Evolutionary conservation across 2,888 invertebrate genomes (phyloP).

Genomic region (Drosophila rellima): DNA sequence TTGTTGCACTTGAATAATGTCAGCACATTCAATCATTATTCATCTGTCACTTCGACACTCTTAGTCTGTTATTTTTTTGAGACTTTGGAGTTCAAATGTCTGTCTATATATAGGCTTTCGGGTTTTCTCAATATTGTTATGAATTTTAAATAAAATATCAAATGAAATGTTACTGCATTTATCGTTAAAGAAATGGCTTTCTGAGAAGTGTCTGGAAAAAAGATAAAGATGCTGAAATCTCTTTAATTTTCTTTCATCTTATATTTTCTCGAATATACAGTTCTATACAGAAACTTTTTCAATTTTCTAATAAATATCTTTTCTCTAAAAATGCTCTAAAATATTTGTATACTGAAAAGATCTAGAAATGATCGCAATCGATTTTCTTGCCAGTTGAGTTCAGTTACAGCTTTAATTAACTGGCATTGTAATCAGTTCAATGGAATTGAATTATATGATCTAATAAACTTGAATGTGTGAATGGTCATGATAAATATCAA

Average conservation of each 20-base stretch:
- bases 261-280: background rate
- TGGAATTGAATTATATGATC: slow-evolving; percentile 1
- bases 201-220: too few relatives aligned
- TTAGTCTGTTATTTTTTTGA: slow-evolving; percentile 16
- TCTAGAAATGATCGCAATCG: too few relatives aligned
- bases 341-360: too few relatives aligned
- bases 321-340: background rate
- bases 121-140: too few relatives aligned
- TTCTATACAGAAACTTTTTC: background rate
- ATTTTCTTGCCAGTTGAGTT: background rate
- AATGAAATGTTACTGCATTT: too few relatives aligned
- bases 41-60: slow-evolving; percentile 5
- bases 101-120: background rate
- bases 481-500: slow-evolving; percentile 42
- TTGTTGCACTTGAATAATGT: background rate
- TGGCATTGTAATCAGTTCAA: background rate
- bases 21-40: background rate
- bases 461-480: slow-evolving; percentile 22
- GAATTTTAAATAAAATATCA: too few relatives aligned
- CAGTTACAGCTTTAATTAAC: background rate
- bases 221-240: too few relatives aligned
- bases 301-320: background rate
- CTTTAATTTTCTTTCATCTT: background rate
- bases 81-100: background rate
- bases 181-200: too few relatives aligned